These are phyloP conservation scores for Ochotona curzoniae DNA, from an alignment of 2,113 vertebrate genomes.

Conservation along the genomic window DNA sequence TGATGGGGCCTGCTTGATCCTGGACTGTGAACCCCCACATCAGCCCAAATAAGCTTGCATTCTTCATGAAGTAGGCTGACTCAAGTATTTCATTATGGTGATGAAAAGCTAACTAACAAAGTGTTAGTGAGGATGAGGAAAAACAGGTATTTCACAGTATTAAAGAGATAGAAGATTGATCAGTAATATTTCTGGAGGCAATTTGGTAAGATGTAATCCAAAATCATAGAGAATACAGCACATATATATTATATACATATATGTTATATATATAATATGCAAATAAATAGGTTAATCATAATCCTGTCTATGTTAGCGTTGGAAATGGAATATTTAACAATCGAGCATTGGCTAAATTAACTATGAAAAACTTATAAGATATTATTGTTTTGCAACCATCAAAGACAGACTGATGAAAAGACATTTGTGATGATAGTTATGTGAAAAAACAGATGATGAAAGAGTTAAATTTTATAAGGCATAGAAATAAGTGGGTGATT, in stretches of 20 bases:
- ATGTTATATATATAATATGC: neutral
- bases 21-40: no score
- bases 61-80: no score
- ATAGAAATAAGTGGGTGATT: neutral
- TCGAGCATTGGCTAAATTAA: neutral
- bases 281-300: slow-evolving; percentile 15
- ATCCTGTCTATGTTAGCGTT: neutral
- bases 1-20: no score
- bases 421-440: neutral
- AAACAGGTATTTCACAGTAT: neutral
- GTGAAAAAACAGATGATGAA: neutral
- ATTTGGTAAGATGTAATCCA: neutral
- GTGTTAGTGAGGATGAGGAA: neutral
- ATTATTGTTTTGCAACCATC: neutral
- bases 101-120: no score
- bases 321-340: slow-evolving; percentile 26
- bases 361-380: neutral
- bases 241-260: neutral
- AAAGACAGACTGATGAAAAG: neutral
- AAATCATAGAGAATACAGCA: neutral
- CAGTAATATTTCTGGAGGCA: slow-evolving; percentile 5
- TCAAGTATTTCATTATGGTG: no score
- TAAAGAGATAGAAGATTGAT: neutral
- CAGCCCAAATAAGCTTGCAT: no score
- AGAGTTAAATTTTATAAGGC: neutral